Percentiles rank a stretch among this genome's conserved stretches.
Conservation (phyloP, 1,140 invertebrate genomes). For the Penaeus chinensis region DNA sequence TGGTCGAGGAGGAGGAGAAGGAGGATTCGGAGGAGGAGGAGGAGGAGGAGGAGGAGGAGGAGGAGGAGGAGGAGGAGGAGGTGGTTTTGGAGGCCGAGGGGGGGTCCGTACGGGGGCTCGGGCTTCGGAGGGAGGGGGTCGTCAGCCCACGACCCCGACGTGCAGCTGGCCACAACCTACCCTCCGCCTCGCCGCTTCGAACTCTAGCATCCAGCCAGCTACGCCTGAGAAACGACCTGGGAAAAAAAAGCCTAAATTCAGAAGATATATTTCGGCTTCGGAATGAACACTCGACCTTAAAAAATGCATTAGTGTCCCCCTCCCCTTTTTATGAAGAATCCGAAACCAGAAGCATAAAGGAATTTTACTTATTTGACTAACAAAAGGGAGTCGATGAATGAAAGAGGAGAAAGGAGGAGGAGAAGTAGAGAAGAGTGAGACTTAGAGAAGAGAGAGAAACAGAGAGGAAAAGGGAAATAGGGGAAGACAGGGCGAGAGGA, state of each 20-base stretch:
- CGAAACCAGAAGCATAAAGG: too few relatives aligned
- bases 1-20: background rate
- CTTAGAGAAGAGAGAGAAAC: too few relatives aligned
- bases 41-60: background rate
- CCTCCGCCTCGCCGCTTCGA: conserved; percentile 47
- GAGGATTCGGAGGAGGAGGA: background rate
- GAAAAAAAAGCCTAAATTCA: background rate
- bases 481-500: too few relatives aligned
- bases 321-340: too few relatives aligned
- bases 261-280: background rate
- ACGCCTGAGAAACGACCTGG: conserved; percentile 20
- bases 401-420: too few relatives aligned
- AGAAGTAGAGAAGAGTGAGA: too few relatives aligned
- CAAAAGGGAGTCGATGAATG: too few relatives aligned
- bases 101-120: background rate
- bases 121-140: background rate
- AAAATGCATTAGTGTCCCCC: background rate
- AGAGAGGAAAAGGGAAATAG: too few relatives aligned
- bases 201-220: conserved; percentile 43
- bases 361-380: too few relatives aligned
- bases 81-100: background rate
- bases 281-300: background rate
- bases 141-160: conserved; percentile 16
- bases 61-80: background rate
- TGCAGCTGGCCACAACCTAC: conserved; percentile 58